A percentile compares a stretch with the other conserved stretches of the same genome.
Evolutionary conservation across 2,888 invertebrate genomes (phyloP).

Genomic region (Eurois occulta): DNA sequence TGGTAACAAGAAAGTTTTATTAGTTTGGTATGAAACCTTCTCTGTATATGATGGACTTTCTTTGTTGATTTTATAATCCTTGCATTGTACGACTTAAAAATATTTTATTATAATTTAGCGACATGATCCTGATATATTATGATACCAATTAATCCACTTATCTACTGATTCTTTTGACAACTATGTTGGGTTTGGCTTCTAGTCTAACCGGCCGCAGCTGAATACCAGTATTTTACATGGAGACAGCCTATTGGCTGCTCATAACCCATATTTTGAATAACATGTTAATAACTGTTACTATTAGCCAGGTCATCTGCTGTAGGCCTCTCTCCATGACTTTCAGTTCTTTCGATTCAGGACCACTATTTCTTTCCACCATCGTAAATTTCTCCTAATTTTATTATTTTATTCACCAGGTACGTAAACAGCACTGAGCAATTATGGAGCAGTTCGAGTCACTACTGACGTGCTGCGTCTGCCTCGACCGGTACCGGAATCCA

Average conservation of each 20-base stretch:
- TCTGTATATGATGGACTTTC: background rate
- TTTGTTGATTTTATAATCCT: background rate
- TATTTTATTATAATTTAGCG: background rate
- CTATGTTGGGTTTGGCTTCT: background rate
- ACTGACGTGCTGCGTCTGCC: conserved; percentile 99
- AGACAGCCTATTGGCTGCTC: background rate
- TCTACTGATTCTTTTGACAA: background rate
- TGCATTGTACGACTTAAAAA: background rate
- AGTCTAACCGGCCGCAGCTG: background rate
- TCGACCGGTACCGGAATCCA: conserved; percentile 99
- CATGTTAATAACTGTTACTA: background rate
- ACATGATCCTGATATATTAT: background rate
- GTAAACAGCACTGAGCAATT: conserved; percentile 76
- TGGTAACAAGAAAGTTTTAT: conserved; percentile 10
- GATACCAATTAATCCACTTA: background rate
- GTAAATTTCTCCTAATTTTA: background rate
- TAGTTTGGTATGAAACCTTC: background rate
- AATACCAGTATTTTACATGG: background rate
- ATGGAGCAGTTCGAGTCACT: conserved; percentile 99
- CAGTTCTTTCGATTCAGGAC: background rate
- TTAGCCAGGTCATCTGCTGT: background rate
- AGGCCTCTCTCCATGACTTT: background rate
- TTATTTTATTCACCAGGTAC: conserved; percentile 78
- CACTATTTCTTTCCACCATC: background rate
- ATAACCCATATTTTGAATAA: background rate